Conservation (phyloP, 30 jellyfish, hydroid and myxozoan species). For the Sanderia malayensis region DNA sequence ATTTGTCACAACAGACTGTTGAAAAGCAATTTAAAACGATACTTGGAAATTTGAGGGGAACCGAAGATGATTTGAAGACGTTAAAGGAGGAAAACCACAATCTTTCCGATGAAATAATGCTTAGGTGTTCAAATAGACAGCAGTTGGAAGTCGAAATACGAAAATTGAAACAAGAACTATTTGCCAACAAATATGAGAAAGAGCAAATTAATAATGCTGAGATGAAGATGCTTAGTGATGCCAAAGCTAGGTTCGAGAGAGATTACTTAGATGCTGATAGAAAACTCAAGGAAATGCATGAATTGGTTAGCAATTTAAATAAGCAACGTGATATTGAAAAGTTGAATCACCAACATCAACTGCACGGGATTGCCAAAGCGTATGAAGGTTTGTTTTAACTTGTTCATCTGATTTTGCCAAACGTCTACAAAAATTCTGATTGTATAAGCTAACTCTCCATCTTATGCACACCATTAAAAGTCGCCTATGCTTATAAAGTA, state of each 20-base stretch:
- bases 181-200: conserved; percentile 3
- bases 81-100: neutral
- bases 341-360: conserved; percentile 30
- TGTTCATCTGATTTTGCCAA: no score
- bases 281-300: conserved; percentile 12
- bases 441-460: no score
- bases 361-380: conserved; percentile 24
- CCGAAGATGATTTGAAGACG: neutral
- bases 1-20: neutral
- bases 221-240: conserved; percentile 1
- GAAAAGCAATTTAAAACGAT: neutral
- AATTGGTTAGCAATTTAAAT: conserved; percentile 1
- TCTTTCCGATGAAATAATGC: neutral
- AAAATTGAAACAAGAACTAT: neutral
- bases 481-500: no score
- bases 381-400: no score
- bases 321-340: conserved; percentile 21
- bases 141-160: neutral
- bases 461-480: no score
- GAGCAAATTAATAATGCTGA: conserved; percentile 4
- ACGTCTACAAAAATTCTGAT: no score
- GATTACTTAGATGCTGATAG: conserved; percentile 3
- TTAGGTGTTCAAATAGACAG: neutral
- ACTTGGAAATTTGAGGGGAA: neutral
- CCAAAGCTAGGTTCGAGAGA: conserved; percentile 6